These are phyloP conservation scores for Carabus problematicus DNA, from an alignment of 2,888 invertebrate genomes.

Conservation along the genomic window DNA sequence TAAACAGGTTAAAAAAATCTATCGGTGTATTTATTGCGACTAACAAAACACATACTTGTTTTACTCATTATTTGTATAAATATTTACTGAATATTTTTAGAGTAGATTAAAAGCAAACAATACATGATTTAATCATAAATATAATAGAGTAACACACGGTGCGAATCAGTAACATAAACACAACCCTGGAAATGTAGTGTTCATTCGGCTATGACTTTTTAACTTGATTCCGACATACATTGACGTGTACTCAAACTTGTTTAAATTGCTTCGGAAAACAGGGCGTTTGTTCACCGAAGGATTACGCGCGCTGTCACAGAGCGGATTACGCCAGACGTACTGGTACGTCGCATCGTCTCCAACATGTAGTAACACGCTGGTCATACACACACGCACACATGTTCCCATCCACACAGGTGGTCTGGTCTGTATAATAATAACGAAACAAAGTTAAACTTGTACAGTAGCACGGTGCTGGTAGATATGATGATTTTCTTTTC, in stretches of 20 bases:
- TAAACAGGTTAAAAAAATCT: background rate
- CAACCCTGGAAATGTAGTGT: background rate
- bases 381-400: too few relatives aligned
- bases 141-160: background rate
- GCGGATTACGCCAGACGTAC: too few relatives aligned
- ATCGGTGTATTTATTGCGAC: background rate
- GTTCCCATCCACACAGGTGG: too few relatives aligned
- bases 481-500: too few relatives aligned
- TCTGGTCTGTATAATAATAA: too few relatives aligned
- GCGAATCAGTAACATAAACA: slow-evolving; percentile 1
- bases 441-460: too few relatives aligned
- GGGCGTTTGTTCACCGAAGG: background rate
- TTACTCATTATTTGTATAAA: slow-evolving; percentile 15
- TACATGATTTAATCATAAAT: slow-evolving; percentile 17
- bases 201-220: slow-evolving; percentile 15
- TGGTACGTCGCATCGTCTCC: too few relatives aligned
- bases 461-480: too few relatives aligned
- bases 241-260: background rate
- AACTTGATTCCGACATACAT: slow-evolving; percentile 6
- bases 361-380: too few relatives aligned
- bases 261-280: background rate
- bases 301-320: too few relatives aligned
- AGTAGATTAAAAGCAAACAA: slow-evolving; percentile 19
- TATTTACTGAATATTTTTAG: slow-evolving; percentile 17
- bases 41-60: slow-evolving; percentile 11